Conservation (phyloP, 2,888 invertebrate genomes). For the Hypomecis punctinalis region DNA sequence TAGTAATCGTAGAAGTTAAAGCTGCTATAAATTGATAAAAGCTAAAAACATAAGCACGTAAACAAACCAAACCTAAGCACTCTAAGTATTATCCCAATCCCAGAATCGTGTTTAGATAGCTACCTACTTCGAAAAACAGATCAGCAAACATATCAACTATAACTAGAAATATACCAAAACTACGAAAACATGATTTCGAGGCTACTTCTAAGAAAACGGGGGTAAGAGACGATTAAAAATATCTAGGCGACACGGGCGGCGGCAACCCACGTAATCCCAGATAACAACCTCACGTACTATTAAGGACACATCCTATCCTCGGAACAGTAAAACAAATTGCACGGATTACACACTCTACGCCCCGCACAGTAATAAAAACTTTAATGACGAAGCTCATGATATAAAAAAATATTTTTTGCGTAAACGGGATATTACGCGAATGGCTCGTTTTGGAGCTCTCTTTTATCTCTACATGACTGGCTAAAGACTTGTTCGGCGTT, state of each 20-base stretch:
- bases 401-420: conserved; percentile 48
- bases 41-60: too few species aligned
- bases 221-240: conserved; percentile 48
- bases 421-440: conserved; percentile 46
- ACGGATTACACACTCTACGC: conserved; percentile 66
- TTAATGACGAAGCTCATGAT: conserved; percentile 57
- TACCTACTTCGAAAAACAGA: not conserved
- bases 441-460: conserved; percentile 38
- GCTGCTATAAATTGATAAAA: too few species aligned
- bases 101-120: too few species aligned
- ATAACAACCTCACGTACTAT: conserved; percentile 76
- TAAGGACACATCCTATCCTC: conserved; percentile 64
- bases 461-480: conserved; percentile 28
- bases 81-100: too few species aligned
- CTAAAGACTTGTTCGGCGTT: conserved; percentile 11
- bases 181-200: conserved; percentile 5
- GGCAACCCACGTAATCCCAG: conserved; percentile 58
- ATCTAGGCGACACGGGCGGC: conserved; percentile 42
- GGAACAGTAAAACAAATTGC: conserved; percentile 75
- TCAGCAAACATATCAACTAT: not conserved
- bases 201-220: conserved; percentile 12
- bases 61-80: too few species aligned
- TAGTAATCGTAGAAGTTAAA: too few species aligned
- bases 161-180: conserved; percentile 6
- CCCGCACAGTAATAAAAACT: conserved; percentile 63